phyloP scores from a whole-genome alignment of 2,797 vertebrate species.

The Pseudocheirus occidentalis region DNA sequence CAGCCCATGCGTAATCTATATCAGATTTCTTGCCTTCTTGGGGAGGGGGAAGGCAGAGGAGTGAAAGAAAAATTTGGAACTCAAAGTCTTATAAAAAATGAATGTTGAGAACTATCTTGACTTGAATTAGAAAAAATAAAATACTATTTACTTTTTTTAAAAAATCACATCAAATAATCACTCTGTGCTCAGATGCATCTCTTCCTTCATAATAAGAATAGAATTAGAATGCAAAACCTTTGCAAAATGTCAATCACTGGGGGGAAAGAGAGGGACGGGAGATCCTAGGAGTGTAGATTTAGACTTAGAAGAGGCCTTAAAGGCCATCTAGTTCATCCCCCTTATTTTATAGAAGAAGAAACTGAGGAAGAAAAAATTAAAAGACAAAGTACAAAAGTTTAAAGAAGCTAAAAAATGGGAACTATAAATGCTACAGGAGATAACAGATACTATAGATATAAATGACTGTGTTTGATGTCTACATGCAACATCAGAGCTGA shows the following conservation, averaged over 20 bases:
- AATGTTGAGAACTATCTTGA: background rate
- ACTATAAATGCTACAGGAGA: background rate
- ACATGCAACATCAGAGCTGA: background rate
- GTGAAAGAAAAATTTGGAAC: background rate
- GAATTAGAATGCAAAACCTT: slow-evolving; percentile 31
- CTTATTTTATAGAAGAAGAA: background rate
- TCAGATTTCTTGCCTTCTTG: background rate
- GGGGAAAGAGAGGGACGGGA: background rate
- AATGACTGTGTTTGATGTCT: background rate
- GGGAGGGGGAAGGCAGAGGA: background rate
- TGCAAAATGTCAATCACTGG: slow-evolving; percentile 1
- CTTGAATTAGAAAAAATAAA: background rate
- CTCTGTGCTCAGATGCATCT: background rate
- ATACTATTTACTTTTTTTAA: too few species aligned
- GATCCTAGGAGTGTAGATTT: background rate
- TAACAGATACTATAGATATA: background rate
- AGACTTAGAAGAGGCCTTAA: background rate
- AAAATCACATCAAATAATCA: background rate
- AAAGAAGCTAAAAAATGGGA: background rate
- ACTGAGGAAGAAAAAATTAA: background rate
- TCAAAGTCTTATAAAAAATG: background rate
- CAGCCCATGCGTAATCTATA: background rate
- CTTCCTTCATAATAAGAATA: background rate
- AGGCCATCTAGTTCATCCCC: background rate
- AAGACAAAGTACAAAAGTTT: background rate